Base-by-base conservation (phyloP, 2,888 invertebrate genomes). In the Cerastis rubricosa region DNA sequence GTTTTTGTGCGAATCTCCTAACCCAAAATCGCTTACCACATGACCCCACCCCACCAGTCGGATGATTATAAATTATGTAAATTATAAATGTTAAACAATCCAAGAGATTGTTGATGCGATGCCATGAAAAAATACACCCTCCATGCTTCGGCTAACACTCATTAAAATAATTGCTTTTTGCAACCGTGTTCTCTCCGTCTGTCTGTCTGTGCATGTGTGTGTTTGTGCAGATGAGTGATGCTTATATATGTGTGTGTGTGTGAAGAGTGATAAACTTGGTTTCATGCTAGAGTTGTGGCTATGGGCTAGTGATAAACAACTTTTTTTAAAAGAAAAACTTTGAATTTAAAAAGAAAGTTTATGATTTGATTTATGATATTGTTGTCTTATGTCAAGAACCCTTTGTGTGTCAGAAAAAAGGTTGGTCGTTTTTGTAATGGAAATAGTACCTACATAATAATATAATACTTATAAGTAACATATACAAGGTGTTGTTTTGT, bases 41-140 rank as follows among this genome's bases (percentile, higher is more conserved):
- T 8, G 59, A 85, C 93, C 91, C 69, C 83, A 77, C 88, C 88
- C 86, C 74, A 63, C 65, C 77, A 85, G 84, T 86, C 90, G 87
- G 90, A 90, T 92, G 93, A 94, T 95, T 95, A 95, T 95, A 93
- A 96, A 95, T 95, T 96, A 96, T 96, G 96, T 95, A 95, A 96
- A 96, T 95, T 94, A 94, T 93, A 92, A 95, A 94, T 92, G 94
- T 93, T 93, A 94, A 94, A 94, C 94, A 94, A 94, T 94, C 94
- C 93, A 88, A 94, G 94, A 94, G 94, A 94, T 95, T 94, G 93
- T 92, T 92, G 92, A 92, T 91, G 93, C 93, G 93, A 91, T 93
- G 92, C 90, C 91, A 91, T 91, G 90, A 91, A 95, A 95, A 81
- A 95, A 93, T 92, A 87, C 88, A 90, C 92, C 92, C 92, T 93